Base-by-base conservation (phyloP, 23 tunicate genomes). In the Ascidia mentula region DNA sequence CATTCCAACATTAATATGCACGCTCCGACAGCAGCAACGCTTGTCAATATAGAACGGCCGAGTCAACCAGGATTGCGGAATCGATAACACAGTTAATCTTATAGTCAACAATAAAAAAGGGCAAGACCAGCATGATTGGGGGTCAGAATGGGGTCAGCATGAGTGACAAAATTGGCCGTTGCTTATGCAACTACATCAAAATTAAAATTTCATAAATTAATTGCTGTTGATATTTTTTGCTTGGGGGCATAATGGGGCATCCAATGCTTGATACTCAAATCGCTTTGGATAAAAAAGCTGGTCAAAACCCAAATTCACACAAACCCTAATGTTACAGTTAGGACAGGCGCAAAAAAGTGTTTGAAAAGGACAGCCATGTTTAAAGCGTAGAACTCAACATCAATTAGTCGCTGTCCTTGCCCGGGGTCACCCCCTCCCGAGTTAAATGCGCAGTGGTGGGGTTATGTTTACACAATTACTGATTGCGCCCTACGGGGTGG, bases 11-110 rank as follows among this genome's bases (percentile, higher is more conserved):
- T 53, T 20, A 26, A 53, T 28, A 6, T 20, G 13, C 65, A 53
- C 22, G 65, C 24, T 53, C 65, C 28, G 28, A 20, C 4, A 5
- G 65, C 28, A 53, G 24, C 65, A 53, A 53, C 65, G 65, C 13
- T 28, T 20, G 65, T 26, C 24, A 9, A 53, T 53, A 28, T 20
- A 53, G 22, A 28, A 28, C 22, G 24, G 65, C 65, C 65, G 65
- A 53, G 65, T 53, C 65, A 53, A 53, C 65, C 65, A 53, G 65
- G 65, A 53, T 3, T 53, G 65, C 65, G 65, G 65, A 53, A 53
- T 53, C 65, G 65, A 53, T 20, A 9, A n/a, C n/a, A 20, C 4
- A 53, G 65, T 53, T 53, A 53, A 20, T 53, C 65, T 9, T 5
- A 9, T 53, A 6, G 28, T 20, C 65, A 28, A 53, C 22, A 53